Evolutionary conservation across 2,888 invertebrate genomes (phyloP).

Genomic region (Cantharis flavilabris): DNA sequence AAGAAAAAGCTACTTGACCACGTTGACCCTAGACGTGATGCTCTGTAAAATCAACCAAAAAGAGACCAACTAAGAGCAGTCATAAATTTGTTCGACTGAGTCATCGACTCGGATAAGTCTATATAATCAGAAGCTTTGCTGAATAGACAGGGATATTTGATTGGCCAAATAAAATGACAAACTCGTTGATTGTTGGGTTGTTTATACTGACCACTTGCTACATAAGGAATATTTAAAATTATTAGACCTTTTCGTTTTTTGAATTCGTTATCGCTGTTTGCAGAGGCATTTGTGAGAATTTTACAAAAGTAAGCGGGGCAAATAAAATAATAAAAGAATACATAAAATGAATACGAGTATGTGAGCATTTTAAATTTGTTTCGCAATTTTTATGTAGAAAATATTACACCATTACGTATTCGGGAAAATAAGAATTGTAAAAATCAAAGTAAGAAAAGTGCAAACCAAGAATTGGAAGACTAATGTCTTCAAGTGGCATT

Average conservation of each 20-base stretch:
- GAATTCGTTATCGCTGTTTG: not conserved
- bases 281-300: not conserved
- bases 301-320: not conserved
- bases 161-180: not conserved
- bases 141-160: slow-evolving; percentile 34
- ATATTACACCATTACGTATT: slow-evolving; percentile 44
- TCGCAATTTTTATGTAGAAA: slow-evolving; percentile 25
- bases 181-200: not conserved
- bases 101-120: slow-evolving; percentile 34
- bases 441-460: slow-evolving; percentile 34
- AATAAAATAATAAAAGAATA: not conserved
- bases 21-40: slow-evolving; percentile 38
- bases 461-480: not conserved
- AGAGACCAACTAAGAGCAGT: slow-evolving; percentile 41
- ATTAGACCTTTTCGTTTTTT: not conserved
- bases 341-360: not conserved
- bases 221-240: not conserved
- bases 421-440: slow-evolving; percentile 43
- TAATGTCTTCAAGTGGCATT: not conserved
- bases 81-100: slow-evolving; percentile 44
- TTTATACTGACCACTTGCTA: not conserved
- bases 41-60: slow-evolving; percentile 42
- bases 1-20: slow-evolving; percentile 41
- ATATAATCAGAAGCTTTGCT: slow-evolving; percentile 34
- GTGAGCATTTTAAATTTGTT: not conserved